phyloP scores from a whole-genome alignment of 2,888 invertebrate species.

The Globia sparganii region DNA sequence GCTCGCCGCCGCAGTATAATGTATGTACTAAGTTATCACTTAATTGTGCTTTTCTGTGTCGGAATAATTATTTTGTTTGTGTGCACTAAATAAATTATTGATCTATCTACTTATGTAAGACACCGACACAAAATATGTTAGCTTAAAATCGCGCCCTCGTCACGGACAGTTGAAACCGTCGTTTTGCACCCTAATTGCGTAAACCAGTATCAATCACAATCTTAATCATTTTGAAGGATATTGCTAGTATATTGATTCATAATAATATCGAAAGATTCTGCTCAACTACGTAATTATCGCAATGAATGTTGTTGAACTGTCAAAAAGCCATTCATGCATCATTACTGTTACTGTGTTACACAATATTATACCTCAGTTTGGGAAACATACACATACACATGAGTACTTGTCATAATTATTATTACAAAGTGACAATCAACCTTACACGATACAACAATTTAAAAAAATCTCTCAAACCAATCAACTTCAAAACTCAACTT shows the following conservation, averaged over 20 bases:
- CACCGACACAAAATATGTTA: not conserved
- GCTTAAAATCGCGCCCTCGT: not conserved
- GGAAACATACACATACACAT: not conserved
- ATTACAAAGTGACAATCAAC: not conserved
- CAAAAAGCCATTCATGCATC: too few relatives aligned
- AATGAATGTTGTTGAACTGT: not conserved
- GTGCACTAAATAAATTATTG: not conserved
- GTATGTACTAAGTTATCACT: not conserved
- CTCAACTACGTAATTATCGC: not conserved
- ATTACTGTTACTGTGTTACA: too few relatives aligned
- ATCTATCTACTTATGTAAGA: not conserved
- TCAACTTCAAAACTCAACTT: conserved; percentile 78
- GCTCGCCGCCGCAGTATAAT: too few relatives aligned
- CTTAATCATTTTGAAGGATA: not conserved
- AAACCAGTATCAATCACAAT: not conserved
- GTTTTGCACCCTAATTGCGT: not conserved
- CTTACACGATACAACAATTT: not conserved
- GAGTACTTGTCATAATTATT: not conserved
- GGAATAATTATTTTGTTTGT: not conserved
- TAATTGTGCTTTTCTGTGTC: not conserved
- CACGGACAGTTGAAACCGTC: not conserved
- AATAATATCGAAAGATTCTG: not conserved
- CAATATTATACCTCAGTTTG: not conserved
- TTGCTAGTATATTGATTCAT: not conserved
- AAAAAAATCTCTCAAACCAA: not conserved